These are phyloP conservation scores for Erebia epiphron DNA, from an alignment of 2,888 invertebrate species.

Conservation along the genomic window DNA sequence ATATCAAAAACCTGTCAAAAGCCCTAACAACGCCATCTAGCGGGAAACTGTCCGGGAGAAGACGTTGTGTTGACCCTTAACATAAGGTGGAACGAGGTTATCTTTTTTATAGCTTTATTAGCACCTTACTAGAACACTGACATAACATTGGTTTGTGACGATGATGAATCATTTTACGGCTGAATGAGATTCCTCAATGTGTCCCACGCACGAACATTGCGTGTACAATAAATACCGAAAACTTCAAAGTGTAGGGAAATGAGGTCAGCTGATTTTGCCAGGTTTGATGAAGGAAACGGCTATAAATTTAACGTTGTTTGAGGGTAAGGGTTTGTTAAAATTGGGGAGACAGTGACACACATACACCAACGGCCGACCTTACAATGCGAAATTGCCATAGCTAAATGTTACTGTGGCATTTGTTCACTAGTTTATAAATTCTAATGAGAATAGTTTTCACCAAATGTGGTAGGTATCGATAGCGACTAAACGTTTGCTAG, in stretches of 20 bases:
- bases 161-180: conserved; percentile 21
- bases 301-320: conserved; percentile 26
- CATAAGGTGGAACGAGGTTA: conserved; percentile 6
- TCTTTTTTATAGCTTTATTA: conserved; percentile 18
- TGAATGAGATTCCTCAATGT: conserved; percentile 26
- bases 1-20: too few species aligned
- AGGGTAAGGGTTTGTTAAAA: conserved; percentile 17
- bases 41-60: too few species aligned
- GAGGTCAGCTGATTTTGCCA: conserved; percentile 40
- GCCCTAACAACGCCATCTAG: too few species aligned
- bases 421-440: conserved; percentile 39
- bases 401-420: conserved; percentile 75
- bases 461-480: not conserved
- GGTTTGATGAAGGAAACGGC: conserved; percentile 31
- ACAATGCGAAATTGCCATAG: conserved; percentile 28
- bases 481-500: not conserved
- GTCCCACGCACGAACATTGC: conserved; percentile 12
- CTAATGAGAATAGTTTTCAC: not conserved
- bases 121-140: conserved; percentile 15
- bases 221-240: conserved; percentile 11
- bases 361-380: conserved; percentile 3
- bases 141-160: conserved; percentile 2
- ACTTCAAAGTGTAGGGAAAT: conserved; percentile 43
- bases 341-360: conserved; percentile 20
- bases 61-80: too few species aligned